Evolutionary conservation across 2,113 vertebrate genomes (phyloP).

Genomic region (Ciconia maguari): DNA sequence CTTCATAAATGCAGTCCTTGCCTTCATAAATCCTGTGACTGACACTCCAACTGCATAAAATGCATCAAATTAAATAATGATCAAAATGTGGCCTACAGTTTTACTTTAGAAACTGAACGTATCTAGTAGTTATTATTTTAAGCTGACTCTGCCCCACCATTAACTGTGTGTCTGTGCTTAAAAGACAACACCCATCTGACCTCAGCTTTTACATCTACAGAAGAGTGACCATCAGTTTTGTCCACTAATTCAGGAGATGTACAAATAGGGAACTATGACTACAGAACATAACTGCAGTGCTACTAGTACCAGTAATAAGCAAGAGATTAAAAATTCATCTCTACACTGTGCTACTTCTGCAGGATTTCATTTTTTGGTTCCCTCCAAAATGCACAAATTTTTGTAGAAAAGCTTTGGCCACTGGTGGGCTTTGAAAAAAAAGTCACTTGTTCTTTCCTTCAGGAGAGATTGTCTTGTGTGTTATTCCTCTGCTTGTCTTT

Average conservation of each 20-base stretch:
- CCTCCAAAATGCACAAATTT: background rate
- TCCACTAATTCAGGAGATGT: background rate
- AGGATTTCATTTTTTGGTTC: background rate
- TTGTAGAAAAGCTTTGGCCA: background rate
- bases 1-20: background rate
- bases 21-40: background rate
- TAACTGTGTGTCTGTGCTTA: background rate
- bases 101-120: background rate
- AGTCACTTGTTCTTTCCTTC: background rate
- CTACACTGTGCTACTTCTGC: background rate
- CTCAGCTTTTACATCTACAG: background rate
- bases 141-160: background rate
- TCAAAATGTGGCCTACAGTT: background rate
- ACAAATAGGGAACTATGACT: background rate
- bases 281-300: background rate
- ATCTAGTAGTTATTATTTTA: background rate
- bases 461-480: background rate
- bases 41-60: background rate
- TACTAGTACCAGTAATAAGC: background rate
- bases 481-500: background rate
- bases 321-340: background rate
- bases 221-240: background rate
- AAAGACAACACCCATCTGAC: background rate
- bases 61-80: background rate
- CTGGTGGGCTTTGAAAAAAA: background rate